Evolutionary conservation across 23 tunicate genomes (phyloP).

Genomic region (Halocynthia aurantium): DNA sequence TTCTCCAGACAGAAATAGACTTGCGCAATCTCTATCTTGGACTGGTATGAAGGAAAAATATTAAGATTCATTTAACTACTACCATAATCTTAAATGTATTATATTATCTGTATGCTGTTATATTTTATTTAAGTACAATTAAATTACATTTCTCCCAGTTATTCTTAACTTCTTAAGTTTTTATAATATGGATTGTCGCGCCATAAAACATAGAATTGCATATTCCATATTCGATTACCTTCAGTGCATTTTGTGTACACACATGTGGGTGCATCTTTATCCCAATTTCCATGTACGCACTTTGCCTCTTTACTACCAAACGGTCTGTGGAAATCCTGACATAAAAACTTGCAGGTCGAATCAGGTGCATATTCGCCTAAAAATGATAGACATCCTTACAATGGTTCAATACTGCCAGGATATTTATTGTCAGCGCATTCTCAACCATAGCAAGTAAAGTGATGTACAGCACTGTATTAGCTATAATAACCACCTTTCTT

Average conservation of each 20-base stretch:
- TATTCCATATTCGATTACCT: neutral
- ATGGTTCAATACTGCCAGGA: too few species aligned
- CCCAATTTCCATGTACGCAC: neutral
- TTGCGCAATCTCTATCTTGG: slow-evolving; percentile 25
- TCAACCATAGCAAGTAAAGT: too few species aligned
- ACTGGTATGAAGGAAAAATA: neutral
- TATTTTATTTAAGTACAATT: too few species aligned
- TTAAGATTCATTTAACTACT: too few species aligned
- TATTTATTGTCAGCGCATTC: too few species aligned
- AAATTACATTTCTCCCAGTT: too few species aligned
- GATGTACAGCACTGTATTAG: too few species aligned
- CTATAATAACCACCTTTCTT: neutral
- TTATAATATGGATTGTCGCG: too few species aligned
- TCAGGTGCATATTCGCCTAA: neutral
- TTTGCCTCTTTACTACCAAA: neutral
- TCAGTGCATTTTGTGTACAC: neutral
- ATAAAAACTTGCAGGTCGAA: neutral
- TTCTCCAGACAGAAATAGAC: neutral
- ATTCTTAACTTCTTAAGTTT: too few species aligned
- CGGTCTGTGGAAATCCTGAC: neutral
- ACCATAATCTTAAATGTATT: too few species aligned
- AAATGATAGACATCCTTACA: neutral
- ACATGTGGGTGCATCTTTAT: neutral
- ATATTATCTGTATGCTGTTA: too few species aligned
- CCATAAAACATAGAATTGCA: too few species aligned